Evolutionary conservation across 2,888 invertebrate species (phyloP).

Genomic region (Epinotia ramella): DNA sequence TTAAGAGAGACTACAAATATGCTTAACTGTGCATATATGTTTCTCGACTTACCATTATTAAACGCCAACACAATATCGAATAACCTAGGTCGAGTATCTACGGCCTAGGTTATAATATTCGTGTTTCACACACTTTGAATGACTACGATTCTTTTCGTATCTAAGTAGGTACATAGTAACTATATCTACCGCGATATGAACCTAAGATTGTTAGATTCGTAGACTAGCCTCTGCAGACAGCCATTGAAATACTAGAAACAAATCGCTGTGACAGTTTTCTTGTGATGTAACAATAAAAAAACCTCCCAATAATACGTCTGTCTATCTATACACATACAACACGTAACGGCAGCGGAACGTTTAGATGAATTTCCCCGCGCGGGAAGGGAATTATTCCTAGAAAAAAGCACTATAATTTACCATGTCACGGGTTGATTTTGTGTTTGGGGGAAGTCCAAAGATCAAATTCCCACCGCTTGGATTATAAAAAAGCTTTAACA

Average conservation of each 20-base stretch:
- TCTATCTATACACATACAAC: too few species aligned
- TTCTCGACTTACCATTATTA: neutral
- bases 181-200: too few species aligned
- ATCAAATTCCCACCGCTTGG: neutral
- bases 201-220: too few species aligned
- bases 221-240: too few species aligned
- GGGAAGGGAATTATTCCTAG: neutral
- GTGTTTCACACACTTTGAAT: too few species aligned
- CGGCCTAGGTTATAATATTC: too few species aligned
- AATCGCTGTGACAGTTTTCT: neutral
- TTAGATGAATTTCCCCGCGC: neutral
- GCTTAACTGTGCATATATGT: neutral
- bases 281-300: neutral
- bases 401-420: slow-evolving; percentile 9
- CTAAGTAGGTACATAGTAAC: too few species aligned
- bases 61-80: too few species aligned
- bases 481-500: neutral
- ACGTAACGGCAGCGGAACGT: neutral
- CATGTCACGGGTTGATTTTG: neutral
- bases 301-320: too few species aligned
- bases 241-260: too few species aligned
- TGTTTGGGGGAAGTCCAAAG: neutral
- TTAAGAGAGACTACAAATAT: neutral
- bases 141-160: too few species aligned
- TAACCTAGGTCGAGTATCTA: too few species aligned